Percentiles rank a stretch among this genome's conserved stretches.
Conservation (phyloP, 2,113 vertebrate genomes). For the Dissostichus mawsoni region DNA sequence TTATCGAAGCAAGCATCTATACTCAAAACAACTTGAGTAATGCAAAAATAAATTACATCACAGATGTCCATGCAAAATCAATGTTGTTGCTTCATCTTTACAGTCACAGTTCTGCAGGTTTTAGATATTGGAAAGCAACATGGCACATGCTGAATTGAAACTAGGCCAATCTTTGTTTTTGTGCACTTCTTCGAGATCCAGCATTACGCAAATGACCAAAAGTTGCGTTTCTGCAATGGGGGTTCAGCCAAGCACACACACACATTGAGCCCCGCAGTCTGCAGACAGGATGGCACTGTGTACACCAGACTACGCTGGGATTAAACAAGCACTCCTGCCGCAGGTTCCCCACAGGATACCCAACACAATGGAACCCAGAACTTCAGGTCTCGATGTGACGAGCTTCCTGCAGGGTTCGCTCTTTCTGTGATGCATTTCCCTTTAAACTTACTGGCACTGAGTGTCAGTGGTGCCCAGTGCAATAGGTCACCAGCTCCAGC, state of each 20-base stretch:
- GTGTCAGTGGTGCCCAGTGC: slow-evolving; percentile 29
- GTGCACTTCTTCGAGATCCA: slow-evolving; percentile 21
- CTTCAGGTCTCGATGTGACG: slow-evolving; percentile 65
- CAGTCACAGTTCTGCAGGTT: not conserved
- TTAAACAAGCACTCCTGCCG: slow-evolving; percentile 64
- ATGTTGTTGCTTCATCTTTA: not conserved
- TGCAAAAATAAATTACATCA: not conserved
- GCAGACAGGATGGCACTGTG: slow-evolving; percentile 78
- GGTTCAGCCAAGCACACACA: slow-evolving; percentile 29
- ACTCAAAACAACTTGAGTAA: not conserved
- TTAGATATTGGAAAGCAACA: not conserved
- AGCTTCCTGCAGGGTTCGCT: slow-evolving; percentile 66
- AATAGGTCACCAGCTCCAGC: slow-evolving; percentile 54
- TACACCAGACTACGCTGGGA: slow-evolving; percentile 62
- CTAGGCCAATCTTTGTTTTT: slow-evolving; percentile 3
- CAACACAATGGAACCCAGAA: slow-evolving; percentile 77
- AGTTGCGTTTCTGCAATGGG: slow-evolving; percentile 33
- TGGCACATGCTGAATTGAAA: not conserved
- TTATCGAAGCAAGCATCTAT: not conserved
- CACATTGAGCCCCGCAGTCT: slow-evolving; percentile 40
- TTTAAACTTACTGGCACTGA: slow-evolving; percentile 56
- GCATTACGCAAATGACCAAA: slow-evolving; percentile 8
- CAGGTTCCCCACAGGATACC: slow-evolving; percentile 79
- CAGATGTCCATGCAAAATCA: not conserved
- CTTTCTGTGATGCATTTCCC: slow-evolving; percentile 77